Base-by-base conservation (phyloP, 2,113 vertebrate species). In the Chionodraco myersi region DNA sequence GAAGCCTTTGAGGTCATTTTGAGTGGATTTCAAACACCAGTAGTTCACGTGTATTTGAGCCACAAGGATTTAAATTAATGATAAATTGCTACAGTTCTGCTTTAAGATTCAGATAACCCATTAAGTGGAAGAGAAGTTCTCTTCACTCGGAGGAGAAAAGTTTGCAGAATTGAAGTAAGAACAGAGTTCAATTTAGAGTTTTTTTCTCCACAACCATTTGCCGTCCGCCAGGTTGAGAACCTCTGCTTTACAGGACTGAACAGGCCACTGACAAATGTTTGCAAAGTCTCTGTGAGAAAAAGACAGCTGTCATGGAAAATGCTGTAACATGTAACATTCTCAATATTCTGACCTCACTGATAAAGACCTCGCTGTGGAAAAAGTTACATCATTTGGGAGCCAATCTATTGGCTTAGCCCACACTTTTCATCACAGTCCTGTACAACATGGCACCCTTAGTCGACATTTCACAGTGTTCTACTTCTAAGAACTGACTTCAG, bases 311-410 rank as follows among this genome's bases (percentile, higher is more conserved):
- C 4, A 49, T 52, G 63, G 72, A 89, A 84, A 90, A 73, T 47
- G 36, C 36, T 41, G 36, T 41, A 41, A 41, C 36, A 41, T 41
- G 36, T 41, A 72, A 36, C 58, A 64, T n/a, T 9, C 66, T 15
- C 63, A 62, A 80, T 65, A 61, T 83, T 59, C 57, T 82, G 84
- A 83, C 84, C 73, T 84, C 77, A 77, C 64, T 85, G 83, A 91
- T 86, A 86, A 87, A 85, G 58, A 15, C 30, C 21, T 68, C 61
- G 34, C 14, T 63, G 23, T 82, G 70, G 49, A 73, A 82, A 84
- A 83, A 45, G 48, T 88, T 86, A 91, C 80, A 79, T 85, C 62
- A 91, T 81, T 41, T 36, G 36, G 23, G 59, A 82, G 78, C 64
- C 4, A 3, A 13, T 71, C 57, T 64, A 79, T 63, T 79, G 79